phyloP scores from a whole-genome alignment of 1,140 invertebrate species.

The Macrotrachela quadricornifera region DNA sequence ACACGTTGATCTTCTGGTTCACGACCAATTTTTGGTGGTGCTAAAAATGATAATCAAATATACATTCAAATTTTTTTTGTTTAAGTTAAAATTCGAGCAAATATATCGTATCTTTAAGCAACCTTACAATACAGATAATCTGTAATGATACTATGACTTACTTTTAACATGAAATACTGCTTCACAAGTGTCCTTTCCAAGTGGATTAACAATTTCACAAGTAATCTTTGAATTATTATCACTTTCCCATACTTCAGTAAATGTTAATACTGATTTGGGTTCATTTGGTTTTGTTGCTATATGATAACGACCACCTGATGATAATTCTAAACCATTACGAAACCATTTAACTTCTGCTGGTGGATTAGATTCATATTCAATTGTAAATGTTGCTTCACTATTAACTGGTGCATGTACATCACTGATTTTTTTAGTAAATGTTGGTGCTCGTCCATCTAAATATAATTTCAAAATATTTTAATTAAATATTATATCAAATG shows the following conservation, averaged over 20 bases:
- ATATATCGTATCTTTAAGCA: too few species aligned
- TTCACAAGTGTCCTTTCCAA: slow-evolving; percentile 65
- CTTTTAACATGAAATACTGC: slow-evolving; percentile 65
- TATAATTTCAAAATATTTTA: slow-evolving; percentile 8
- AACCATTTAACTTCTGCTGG: slow-evolving; percentile 68
- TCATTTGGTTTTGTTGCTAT: slow-evolving; percentile 33
- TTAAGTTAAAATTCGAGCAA: not conserved
- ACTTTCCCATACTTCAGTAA: slow-evolving; percentile 64
- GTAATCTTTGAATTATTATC: slow-evolving; percentile 79
- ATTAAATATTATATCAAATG: too few species aligned
- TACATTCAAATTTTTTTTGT: not conserved
- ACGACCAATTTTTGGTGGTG: slow-evolving; percentile 4
- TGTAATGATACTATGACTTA: slow-evolving; percentile 36
- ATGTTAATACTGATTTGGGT: slow-evolving; percentile 52
- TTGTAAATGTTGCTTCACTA: slow-evolving; percentile 56
- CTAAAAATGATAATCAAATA: not conserved
- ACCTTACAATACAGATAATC: too few species aligned
- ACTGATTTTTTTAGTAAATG: slow-evolving; percentile 60
- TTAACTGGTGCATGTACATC: slow-evolving; percentile 61
- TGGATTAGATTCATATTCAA: slow-evolving; percentile 73
- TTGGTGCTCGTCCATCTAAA: slow-evolving; percentile 60
- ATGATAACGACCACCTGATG: slow-evolving; percentile 42
- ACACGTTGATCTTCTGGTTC: slow-evolving; percentile 18
- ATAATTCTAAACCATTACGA: slow-evolving; percentile 68
- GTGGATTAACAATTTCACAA: slow-evolving; percentile 73